Conservation (phyloP, 2,113 vertebrate genomes). For the Rhea pennata region DNA sequence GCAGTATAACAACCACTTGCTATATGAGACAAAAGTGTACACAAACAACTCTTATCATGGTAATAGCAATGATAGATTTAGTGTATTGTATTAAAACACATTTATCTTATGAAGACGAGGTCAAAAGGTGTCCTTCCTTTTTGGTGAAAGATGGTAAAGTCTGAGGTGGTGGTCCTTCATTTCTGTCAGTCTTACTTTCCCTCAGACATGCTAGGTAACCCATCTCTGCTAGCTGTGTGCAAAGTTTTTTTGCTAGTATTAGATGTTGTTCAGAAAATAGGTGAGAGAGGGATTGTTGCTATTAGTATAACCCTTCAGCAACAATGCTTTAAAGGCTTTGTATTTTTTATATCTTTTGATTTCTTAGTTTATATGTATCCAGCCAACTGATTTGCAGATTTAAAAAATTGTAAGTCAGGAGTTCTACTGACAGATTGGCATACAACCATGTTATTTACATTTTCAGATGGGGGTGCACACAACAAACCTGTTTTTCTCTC, state of each 20-base stretch:
- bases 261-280: background rate
- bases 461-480: background rate
- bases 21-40: background rate
- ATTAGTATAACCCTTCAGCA: background rate
- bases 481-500: conserved; percentile 26
- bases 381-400: background rate
- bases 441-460: conserved; percentile 22
- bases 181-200: background rate
- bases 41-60: background rate
- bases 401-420: background rate
- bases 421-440: background rate
- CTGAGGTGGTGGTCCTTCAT: background rate
- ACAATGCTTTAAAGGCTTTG: background rate
- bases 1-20: background rate
- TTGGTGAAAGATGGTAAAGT: background rate
- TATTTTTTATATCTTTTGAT: background rate
- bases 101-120: background rate
- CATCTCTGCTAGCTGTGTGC: background rate
- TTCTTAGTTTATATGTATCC: background rate
- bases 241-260: background rate
- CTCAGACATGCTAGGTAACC: background rate
- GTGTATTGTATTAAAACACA: background rate
- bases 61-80: background rate
- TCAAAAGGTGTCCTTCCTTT: background rate
- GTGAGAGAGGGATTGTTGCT: background rate